Evolutionary conservation across 2,888 invertebrate genomes (phyloP), one percentile per base, ranked within the genome.

Genomic region (Junonia oenone): DNA sequence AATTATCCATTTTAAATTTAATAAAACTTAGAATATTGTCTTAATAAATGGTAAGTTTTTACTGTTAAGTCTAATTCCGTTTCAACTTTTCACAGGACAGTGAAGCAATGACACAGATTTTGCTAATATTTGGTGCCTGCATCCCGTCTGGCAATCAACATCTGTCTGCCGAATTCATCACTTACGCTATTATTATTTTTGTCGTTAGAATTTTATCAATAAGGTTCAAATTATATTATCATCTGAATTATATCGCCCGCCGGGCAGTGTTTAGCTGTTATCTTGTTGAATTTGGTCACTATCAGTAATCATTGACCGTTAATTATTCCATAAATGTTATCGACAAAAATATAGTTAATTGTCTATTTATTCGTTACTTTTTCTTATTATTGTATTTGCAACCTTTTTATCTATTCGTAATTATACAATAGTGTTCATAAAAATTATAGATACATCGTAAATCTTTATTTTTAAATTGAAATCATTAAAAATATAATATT

Each of bases 111-210:
- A 72, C 68, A 71, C 59, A 71, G 68, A 68, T 69, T 68, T 72
- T 73, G 73, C 76, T 71, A 73, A 75, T 73, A 68, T 70, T 68
- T 73, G 78, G 80, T 79, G 83, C 81, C 81, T 80, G 81, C 82
- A 72, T 66, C 71, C 76, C 68, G 78, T 74, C 76, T 72, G 76
- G 75, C 75, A 65, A 70, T 63, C 71, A 63, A 69, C 74, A 67
- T 63, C 70, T 69, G 64, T 63, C 71, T 62, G 68, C 72, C 67
- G 69, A 69, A 68, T 63, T 67, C 72, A 68, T 73, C 69, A 63
- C 61, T 56, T 57, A 56, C 48, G 54, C 60, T 71, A 68, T 71
- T 64, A 63, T 31, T 67, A 68, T 64, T 67, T 73, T 71, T 72
- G 69, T 74, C 71, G 68, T 69, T 75, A 73, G 71, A 64, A 71